phyloP scores from a whole-genome alignment of 2,113 vertebrate genomes.

The Gila orcuttii region DNA sequence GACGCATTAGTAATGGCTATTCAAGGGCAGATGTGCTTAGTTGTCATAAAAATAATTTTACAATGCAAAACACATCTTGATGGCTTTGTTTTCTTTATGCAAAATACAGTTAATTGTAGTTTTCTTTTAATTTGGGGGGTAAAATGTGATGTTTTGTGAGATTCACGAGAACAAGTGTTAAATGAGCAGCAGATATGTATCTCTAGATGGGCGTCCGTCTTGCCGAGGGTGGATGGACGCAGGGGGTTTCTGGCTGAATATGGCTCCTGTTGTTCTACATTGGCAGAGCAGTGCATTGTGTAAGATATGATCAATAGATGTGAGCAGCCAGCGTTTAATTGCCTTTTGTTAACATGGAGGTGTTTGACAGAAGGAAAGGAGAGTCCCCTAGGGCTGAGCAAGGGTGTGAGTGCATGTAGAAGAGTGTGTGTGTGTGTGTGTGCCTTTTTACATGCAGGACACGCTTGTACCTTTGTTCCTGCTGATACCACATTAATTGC shows the following conservation, averaged over 20 bases:
- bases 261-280: constrained; percentile 72
- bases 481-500: constrained; percentile 39
- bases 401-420: not conserved
- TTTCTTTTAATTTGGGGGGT: not conserved
- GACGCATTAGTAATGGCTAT: not conserved
- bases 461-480: constrained; percentile 40
- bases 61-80: not conserved
- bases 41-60: not conserved
- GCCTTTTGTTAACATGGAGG: constrained; percentile 65
- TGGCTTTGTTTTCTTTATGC: not conserved
- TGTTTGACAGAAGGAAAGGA: constrained; percentile 38
- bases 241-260: constrained; percentile 68
- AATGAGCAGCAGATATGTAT: constrained; percentile 29
- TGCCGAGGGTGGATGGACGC: constrained; percentile 17
- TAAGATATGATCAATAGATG: constrained; percentile 70
- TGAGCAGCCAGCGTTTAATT: constrained; percentile 69
- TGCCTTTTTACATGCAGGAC: constrained; percentile 21
- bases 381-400: not conserved
- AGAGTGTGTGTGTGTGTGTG: not conserved
- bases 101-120: not conserved
- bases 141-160: not conserved
- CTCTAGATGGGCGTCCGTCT: not conserved
- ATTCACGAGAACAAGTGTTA: not conserved
- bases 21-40: not conserved
- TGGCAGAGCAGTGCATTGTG: constrained; percentile 55